Conservation (phyloP, 2,888 invertebrate species). For the Caenorhabditis afra region DNA sequence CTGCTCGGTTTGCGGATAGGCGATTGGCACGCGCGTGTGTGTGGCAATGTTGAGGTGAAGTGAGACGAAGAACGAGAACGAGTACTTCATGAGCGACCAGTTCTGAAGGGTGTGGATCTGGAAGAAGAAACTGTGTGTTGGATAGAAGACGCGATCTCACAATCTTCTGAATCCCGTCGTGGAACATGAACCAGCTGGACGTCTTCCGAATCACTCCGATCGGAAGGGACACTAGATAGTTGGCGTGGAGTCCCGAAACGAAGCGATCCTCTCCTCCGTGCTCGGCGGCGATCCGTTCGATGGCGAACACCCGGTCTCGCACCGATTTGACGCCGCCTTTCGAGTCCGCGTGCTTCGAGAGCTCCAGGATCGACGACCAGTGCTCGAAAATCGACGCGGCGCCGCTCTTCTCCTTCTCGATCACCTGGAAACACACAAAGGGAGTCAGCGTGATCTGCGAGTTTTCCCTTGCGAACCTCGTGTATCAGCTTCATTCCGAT, state of each 20-base stretch:
- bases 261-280: conserved; percentile 67
- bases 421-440: conserved; percentile 37
- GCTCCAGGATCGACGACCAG: conserved; percentile 68
- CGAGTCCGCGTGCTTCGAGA: conserved; percentile 63
- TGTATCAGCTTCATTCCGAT: conserved; percentile 45
- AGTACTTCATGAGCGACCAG: conserved; percentile 63
- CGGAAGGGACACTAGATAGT: conserved; percentile 65
- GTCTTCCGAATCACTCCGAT: conserved; percentile 59
- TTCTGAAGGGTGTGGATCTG: conserved; percentile 62
- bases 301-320: conserved; percentile 34
- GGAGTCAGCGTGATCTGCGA: too few relatives aligned
- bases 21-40: conserved; percentile 59
- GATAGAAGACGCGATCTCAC: conserved; percentile 9
- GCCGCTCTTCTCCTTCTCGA: conserved; percentile 58
- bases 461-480: conserved; percentile 6
- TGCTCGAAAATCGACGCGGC: conserved; percentile 65
- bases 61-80: conserved; percentile 60
- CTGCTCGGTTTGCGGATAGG: conserved; percentile 64
- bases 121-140: conserved; percentile 8
- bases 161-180: conserved; percentile 61
- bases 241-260: conserved; percentile 67
- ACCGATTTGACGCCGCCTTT: conserved; percentile 52
- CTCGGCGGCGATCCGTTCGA: conserved; percentile 55
- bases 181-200: conserved; percentile 56
- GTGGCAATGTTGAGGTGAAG: conserved; percentile 70